A percentile compares a stretch with the other conserved stretches of the same genome.
phyloP scores from a whole-genome alignment of 2,797 vertebrate genomes.

The Gephyroberyx darwinii region DNA sequence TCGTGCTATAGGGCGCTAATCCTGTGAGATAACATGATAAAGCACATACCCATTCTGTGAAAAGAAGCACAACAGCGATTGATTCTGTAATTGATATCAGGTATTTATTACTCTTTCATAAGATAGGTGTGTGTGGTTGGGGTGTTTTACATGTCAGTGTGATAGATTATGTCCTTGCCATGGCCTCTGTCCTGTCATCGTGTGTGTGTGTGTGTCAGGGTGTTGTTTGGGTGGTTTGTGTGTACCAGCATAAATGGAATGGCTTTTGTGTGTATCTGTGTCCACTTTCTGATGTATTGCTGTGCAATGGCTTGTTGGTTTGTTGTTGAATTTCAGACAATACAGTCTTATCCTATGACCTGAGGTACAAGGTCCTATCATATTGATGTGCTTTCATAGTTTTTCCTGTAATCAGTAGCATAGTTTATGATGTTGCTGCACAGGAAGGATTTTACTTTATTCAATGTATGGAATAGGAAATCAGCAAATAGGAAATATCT shows the following conservation, averaged over 20 bases:
- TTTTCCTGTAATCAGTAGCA: constrained; percentile 24
- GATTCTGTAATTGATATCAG: constrained; percentile 19
- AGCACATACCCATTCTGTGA: constrained; percentile 15
- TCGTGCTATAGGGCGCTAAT: not conserved
- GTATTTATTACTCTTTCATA: constrained; percentile 45
- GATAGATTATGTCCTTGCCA: constrained; percentile 69
- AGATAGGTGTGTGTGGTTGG: constrained; percentile 14
- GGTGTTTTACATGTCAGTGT: constrained; percentile 52
- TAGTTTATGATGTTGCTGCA: not conserved
- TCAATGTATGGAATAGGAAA: not conserved
- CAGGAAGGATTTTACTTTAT: constrained; percentile 3
- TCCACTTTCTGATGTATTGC: constrained; percentile 26
- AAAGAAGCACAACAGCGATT: constrained; percentile 23
- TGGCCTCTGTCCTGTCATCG: constrained; percentile 55
- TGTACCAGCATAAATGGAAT: constrained; percentile 44
- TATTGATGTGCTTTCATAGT: constrained; percentile 36
- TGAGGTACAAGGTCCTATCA: constrained; percentile 23
- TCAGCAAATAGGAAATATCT: constrained; percentile 26
- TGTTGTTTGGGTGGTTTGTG: constrained; percentile 33
- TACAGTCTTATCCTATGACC: constrained; percentile 39
- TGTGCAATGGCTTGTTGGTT: constrained; percentile 27
- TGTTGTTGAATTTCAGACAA: constrained; percentile 29
- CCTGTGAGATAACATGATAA: constrained; percentile 20
- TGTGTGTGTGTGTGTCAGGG: constrained; percentile 27
- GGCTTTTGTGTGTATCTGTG: constrained; percentile 16